These are phyloP conservation scores for Celastrina argiolus DNA, from an alignment of 2,888 invertebrate genomes.

Conservation along the genomic window DNA sequence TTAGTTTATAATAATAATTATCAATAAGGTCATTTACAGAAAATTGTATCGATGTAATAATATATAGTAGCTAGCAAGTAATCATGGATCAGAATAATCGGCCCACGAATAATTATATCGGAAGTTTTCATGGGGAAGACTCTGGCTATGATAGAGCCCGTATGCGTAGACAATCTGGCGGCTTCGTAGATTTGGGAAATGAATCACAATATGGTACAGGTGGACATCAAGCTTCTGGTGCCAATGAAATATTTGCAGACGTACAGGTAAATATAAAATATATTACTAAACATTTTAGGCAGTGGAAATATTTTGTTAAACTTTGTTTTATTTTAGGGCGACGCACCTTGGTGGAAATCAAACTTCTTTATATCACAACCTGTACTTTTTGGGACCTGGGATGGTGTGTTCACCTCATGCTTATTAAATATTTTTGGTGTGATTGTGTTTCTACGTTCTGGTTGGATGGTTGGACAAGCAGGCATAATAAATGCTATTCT, in stretches of 20 bases:
- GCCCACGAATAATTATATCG: conserved; percentile 55
- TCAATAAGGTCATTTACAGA: neutral
- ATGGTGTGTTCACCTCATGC: conserved; percentile 98
- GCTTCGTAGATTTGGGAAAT: conserved; percentile 86
- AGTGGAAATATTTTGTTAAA: neutral
- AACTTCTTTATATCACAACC: conserved; percentile 98
- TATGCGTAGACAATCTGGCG: conserved; percentile 82
- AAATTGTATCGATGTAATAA: neutral
- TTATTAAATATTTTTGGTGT: conserved; percentile 98
- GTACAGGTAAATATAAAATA: conserved; percentile 82
- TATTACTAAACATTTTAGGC: neutral
- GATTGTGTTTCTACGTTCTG: conserved; percentile 96
- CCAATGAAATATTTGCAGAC: conserved; percentile 94
- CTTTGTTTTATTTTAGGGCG: conserved; percentile 72
- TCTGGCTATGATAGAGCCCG: conserved; percentile 70
- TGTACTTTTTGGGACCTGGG: conserved; percentile 97
- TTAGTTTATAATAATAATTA: conserved; percentile 3
- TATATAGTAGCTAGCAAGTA: neutral
- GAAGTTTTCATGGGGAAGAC: conserved; percentile 68
- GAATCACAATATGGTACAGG: conserved; percentile 87
- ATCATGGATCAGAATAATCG: conserved; percentile 64
- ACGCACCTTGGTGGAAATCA: conserved; percentile 96
- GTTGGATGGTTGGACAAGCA: conserved; percentile 97
- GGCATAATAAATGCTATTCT: conserved; percentile 88
- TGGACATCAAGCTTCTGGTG: conserved; percentile 90